Conservation (phyloP, 2,888 invertebrate genomes). For the Stenurella melanura region DNA sequence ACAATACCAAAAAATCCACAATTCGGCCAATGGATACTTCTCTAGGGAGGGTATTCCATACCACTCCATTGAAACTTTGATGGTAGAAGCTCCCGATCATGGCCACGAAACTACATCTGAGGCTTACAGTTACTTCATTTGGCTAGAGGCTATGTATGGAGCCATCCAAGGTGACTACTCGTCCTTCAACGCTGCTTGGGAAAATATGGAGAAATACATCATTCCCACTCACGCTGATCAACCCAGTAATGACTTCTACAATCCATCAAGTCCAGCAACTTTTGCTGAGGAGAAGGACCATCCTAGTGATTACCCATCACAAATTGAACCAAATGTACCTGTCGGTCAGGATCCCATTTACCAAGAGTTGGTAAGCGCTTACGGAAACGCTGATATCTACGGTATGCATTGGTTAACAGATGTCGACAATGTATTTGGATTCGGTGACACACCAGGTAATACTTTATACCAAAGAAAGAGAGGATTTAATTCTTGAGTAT, state of each 20-base stretch:
- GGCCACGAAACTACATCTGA: constrained; percentile 61
- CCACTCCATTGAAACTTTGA: constrained; percentile 59
- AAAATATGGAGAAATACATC: constrained; percentile 56
- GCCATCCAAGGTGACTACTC: constrained; percentile 56
- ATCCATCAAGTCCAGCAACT: constrained; percentile 56
- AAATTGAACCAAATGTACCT: constrained; percentile 41
- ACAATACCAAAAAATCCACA: constrained; percentile 58
- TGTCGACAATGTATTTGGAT: constrained; percentile 53
- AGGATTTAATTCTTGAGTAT: no score
- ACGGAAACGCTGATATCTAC: constrained; percentile 53
- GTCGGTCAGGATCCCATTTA: constrained; percentile 57
- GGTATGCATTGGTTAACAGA: constrained; percentile 60
- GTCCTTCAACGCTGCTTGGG: constrained; percentile 56
- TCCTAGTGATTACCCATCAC: constrained; percentile 57
- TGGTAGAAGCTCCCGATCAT: constrained; percentile 59
- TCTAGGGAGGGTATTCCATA: constrained; percentile 60
- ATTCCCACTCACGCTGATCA: constrained; percentile 55
- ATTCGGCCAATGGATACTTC: constrained; percentile 56
- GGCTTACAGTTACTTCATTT: constrained; percentile 58
- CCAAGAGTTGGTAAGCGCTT: constrained; percentile 55
- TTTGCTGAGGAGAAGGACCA: constrained; percentile 55
- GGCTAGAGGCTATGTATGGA: constrained; percentile 59
- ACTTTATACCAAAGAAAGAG: neutral
- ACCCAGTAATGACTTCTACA: constrained; percentile 54
- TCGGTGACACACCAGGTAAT: constrained; percentile 50